A percentile compares a stretch with the other conserved stretches of the same genome.
phyloP scores from a whole-genome alignment of 2,797 vertebrate species.

The Lateolabrax maculatus region DNA sequence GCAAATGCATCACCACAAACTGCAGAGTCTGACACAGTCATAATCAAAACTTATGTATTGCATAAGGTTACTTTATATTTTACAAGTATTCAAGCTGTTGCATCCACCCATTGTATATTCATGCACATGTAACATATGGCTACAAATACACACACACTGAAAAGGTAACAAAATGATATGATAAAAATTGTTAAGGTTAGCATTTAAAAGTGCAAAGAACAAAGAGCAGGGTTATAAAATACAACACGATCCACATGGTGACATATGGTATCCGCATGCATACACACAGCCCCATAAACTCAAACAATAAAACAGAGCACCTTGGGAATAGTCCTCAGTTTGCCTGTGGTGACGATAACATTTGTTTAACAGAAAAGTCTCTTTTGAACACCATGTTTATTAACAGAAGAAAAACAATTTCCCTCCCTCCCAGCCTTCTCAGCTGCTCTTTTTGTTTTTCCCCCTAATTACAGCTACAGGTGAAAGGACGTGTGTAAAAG shows the following conservation, averaged over 20 bases:
- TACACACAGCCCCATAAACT: constrained; percentile 7
- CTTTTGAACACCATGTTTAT: constrained; percentile 10
- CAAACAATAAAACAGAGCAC: constrained; percentile 14
- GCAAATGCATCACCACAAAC: neutral
- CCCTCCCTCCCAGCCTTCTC: constrained; percentile 15
- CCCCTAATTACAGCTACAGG: constrained; percentile 56
- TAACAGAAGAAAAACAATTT: neutral
- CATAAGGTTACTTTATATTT: constrained; percentile 9
- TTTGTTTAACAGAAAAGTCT: constrained; percentile 26
- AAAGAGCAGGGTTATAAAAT: constrained; percentile 19
- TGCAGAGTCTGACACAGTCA: neutral
- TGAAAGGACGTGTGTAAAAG: constrained; percentile 41
- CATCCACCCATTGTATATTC: neutral
- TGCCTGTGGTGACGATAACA: constrained; percentile 1
- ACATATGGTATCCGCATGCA: constrained; percentile 9
- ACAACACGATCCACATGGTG: neutral
- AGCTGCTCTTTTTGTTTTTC: constrained; percentile 3
- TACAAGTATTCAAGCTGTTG: neutral
- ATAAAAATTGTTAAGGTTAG: constrained; percentile 11
- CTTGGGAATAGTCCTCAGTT: constrained; percentile 1
- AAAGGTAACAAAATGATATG: neutral
- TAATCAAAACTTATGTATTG: neutral
- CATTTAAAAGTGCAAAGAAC: constrained; percentile 14
- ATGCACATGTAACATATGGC: neutral
- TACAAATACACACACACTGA: neutral